phyloP scores from a whole-genome alignment of 2,888 invertebrate genomes.

The Metallyticus violacea region DNA sequence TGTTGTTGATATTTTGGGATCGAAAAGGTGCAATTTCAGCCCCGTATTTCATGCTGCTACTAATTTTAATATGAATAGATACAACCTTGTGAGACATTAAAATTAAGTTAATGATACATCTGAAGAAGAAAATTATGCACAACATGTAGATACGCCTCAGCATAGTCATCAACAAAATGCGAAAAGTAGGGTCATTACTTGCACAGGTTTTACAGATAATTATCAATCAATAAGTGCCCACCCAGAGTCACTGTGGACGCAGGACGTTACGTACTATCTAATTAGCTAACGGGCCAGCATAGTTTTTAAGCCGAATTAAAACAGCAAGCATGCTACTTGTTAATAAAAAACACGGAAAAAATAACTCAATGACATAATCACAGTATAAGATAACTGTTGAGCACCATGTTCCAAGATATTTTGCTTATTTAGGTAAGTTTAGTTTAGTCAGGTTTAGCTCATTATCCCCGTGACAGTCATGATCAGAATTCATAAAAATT shows the following conservation, averaged over 20 bases:
- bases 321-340: background rate
- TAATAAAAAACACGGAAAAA: background rate
- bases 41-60: background rate
- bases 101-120: background rate
- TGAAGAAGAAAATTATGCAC: background rate
- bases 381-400: too few species aligned
- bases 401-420: too few species aligned
- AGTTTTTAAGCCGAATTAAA: background rate
- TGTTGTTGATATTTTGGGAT: too few species aligned
- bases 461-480: too few species aligned
- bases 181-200: background rate
- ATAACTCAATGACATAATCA: background rate
- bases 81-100: background rate
- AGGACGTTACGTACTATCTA: background rate
- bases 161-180: background rate
- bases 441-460: too few species aligned
- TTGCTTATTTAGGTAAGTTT: too few species aligned
- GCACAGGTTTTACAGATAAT: background rate
- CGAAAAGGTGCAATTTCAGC: background rate
- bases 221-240: background rate
- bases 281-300: background rate
- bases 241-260: background rate
- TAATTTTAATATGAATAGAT: background rate
- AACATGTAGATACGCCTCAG: background rate
- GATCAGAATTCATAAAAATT: too few species aligned